Evolutionary conservation across 2,113 vertebrate genomes (phyloP), one percentile per base, ranked within the genome.

Genomic region (Colius striatus): DNA sequence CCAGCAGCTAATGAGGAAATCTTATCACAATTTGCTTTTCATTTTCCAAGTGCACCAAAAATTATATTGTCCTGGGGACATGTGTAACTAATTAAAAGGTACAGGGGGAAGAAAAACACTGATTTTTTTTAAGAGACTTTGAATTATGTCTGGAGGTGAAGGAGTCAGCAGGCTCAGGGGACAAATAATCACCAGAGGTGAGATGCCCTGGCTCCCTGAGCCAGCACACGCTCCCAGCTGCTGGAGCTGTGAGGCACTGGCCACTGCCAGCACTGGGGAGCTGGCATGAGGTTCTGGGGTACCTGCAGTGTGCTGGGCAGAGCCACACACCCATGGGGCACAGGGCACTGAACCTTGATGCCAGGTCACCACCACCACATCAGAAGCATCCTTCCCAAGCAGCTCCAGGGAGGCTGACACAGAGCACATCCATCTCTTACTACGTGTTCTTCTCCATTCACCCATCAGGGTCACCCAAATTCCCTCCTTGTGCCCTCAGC

Each of bases 81-180:
- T 94, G 87, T 97, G 92, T 92, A 95, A 96, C 94, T 95, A 95
- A 95, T 97, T 96, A 96, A 92, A 96, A 58, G 65, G 89, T 85
- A 94, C 87, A 83, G 89, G 63, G 89, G 91, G 80, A 92, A 94
- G 87, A 68, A 96, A 96, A 97, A 89, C 95, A 96, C 14, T 4
- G 76, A 36, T 10, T 72, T 90, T 94, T 84, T 93, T 87, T 2
- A 72, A 78, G 67, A 90, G 60, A 66, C 88, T 96, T 95, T 95
- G 97, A 96, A 96, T 96, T 95, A 92, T 89, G 84, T 55, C 94
- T 95, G 92, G 94, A 94, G 97, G 94, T 96, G 95, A 95, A 93
- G 87, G 80, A 97, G 94, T 70, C 87, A 53, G 94, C 86, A 55
- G 79, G 95, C 95, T 94, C 89, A 20, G 81, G 94, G 91, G 77